Evolutionary conservation across 1,140 invertebrate genomes (phyloP).

Genomic region (Zelostemma sp.): DNA sequence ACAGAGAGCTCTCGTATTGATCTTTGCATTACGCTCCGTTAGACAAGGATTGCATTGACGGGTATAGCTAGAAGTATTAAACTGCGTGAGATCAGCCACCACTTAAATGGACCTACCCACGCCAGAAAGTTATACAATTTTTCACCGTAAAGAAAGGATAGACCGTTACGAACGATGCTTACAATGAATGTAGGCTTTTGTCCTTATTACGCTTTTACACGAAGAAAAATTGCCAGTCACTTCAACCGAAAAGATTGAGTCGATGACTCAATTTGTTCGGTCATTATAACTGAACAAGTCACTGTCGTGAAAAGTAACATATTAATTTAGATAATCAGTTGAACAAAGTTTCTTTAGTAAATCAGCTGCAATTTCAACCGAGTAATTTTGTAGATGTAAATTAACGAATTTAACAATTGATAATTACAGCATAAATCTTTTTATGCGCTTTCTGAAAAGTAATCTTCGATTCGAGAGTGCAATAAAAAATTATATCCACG

Average conservation of each 20-base stretch:
- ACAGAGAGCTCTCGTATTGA: constrained; percentile 29
- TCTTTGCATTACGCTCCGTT: constrained; percentile 46
- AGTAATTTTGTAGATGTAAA: too few species aligned
- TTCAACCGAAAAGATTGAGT: too few species aligned
- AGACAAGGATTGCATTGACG: constrained; percentile 42
- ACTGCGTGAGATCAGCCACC: constrained; percentile 35
- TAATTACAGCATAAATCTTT: neutral
- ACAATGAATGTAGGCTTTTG: too few species aligned
- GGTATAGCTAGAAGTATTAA: constrained; percentile 34
- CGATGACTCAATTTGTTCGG: too few species aligned
- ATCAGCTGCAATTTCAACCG: too few species aligned
- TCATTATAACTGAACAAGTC: too few species aligned
- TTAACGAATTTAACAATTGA: neutral
- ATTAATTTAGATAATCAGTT: too few species aligned
- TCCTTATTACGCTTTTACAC: too few species aligned
- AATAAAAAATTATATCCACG: neutral
- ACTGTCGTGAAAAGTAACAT: too few species aligned
- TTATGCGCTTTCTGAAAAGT: neutral
- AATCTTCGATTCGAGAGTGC: neutral
- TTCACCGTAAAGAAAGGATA: neutral
- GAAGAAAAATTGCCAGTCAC: too few species aligned
- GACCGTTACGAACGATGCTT: neutral
- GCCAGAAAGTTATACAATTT: constrained; percentile 21
- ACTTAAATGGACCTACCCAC: constrained; percentile 32
- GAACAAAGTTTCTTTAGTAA: too few species aligned